Base-by-base conservation (phyloP, 2,797 vertebrate species). In the Ctenopoma multispine region DNA sequence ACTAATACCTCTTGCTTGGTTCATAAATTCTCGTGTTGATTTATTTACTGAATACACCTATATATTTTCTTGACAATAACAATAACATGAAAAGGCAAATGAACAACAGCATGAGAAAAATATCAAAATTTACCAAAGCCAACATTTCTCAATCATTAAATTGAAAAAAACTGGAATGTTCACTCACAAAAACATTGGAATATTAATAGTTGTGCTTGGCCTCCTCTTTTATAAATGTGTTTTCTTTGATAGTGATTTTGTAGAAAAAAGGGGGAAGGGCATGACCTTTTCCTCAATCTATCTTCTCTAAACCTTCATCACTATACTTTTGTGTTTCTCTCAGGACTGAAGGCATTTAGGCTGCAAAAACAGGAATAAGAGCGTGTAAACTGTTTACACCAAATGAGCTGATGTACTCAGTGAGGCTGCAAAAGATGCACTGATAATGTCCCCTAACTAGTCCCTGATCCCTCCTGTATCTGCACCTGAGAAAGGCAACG, bases 201-300 rank as follows among this genome's bases (percentile, higher is more conserved):
- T 75, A 62, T 67, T 68, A 7, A 31, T 31, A 7, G 7, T 31
- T 93, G 93, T 93, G 92, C 91, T 92, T 90, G 87, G 82, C 85
- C 80, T 80, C 61, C 68, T 85, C 75, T 63, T 66, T 65, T 65
- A 47, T 58, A 55, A 72, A 75, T 73, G 56, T 50, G 50, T 81
- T 81, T 84, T 83, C 48, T 76, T 63, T 41, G 23, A 63, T 50
- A 34, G 44, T 64, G 34, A 63, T 69, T 77, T 69, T 72, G 24
- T 40, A 70, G 62, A 50, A 77, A 71, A 69, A 40, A 41, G 8
- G 3, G 13, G 21, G 61, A 61, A 61, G 41, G 64, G 63, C 23
- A 56, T 29, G 27, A 48, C 0, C 13, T n/a, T 58, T 48, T 55
- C 79, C 71, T 34, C 34, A 48, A 18, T 66, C 58, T 62, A 34